phyloP scores from a whole-genome alignment of 1,140 invertebrate species.

The Cydia splendana region DNA sequence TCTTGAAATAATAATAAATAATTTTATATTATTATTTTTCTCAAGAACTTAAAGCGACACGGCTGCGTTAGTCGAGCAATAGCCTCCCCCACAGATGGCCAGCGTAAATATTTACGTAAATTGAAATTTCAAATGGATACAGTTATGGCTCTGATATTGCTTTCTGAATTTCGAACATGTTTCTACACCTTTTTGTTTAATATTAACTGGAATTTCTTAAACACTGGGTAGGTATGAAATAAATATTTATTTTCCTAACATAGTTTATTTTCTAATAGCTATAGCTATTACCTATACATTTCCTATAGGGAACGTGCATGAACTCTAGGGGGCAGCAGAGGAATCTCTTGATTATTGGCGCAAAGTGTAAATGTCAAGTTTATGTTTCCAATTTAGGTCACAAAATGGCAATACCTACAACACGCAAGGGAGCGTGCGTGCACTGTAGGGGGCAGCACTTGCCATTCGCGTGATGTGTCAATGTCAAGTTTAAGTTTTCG shows the following conservation, averaged over 20 bases:
- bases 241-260: not conserved
- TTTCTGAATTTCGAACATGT: conserved; percentile 21
- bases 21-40: not conserved
- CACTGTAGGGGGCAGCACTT: too few species aligned
- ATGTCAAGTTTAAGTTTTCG: too few species aligned
- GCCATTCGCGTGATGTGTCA: too few species aligned
- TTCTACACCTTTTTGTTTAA: conserved; percentile 20
- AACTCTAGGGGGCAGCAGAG: too few species aligned
- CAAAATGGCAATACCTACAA: too few species aligned
- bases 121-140: conserved; percentile 32
- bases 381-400: too few species aligned
- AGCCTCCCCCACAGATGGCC: conserved; percentile 21
- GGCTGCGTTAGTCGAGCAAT: not conserved
- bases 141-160: conserved; percentile 31
- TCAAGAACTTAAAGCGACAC: not conserved
- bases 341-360: too few species aligned
- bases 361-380: too few species aligned
- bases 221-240: not conserved
- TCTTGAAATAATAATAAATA: not conserved
- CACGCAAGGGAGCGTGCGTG: too few species aligned
- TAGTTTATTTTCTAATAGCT: too few species aligned
- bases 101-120: conserved; percentile 32
- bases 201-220: not conserved
- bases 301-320: too few species aligned
- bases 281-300: too few species aligned